These are phyloP conservation scores for Caenorhabditis uteleia DNA, from an alignment of 2,888 invertebrate species.

Conservation along the genomic window DNA sequence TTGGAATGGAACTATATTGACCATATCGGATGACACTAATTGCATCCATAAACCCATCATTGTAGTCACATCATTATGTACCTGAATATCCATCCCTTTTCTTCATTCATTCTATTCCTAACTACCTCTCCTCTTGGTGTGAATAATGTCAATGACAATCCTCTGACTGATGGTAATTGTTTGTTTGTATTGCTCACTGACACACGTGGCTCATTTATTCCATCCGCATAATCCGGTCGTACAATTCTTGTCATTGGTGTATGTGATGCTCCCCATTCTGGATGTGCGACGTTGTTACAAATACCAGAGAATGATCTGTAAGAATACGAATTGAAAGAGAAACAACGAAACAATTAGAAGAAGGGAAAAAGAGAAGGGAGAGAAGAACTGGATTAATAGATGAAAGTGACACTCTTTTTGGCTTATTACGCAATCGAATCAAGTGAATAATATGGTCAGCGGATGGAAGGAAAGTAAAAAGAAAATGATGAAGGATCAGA, in stretches of 20 bases:
- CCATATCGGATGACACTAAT: constrained; percentile 65
- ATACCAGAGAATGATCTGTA: constrained; percentile 59
- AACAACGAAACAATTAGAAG: too few relatives aligned
- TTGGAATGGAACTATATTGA: constrained; percentile 74
- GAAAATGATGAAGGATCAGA: too few relatives aligned
- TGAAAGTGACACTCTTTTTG: constrained; percentile 15
- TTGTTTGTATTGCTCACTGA: constrained; percentile 20
- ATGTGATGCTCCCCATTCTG: constrained; percentile 65
- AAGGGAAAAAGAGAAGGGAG: constrained; percentile 1
- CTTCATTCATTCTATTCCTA: background rate
- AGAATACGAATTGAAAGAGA: too few relatives aligned
- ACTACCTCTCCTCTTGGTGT: constrained; percentile 37
- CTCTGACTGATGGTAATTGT: constrained; percentile 48
- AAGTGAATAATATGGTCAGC: too few relatives aligned
- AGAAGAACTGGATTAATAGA: too few relatives aligned
- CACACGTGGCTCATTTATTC: constrained; percentile 35
- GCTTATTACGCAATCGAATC: constrained; percentile 20
- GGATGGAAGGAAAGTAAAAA: too few relatives aligned
- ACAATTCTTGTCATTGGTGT: constrained; percentile 65
- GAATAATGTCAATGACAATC: constrained; percentile 53
- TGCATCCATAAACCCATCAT: constrained; percentile 74
- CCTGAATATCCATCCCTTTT: constrained; percentile 65
- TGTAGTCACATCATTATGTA: constrained; percentile 74
- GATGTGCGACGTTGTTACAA: constrained; percentile 69
- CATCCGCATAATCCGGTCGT: constrained; percentile 66